A percentile compares a stretch with the other conserved stretches of the same genome.
Evolutionary conservation across 2,113 vertebrate species (phyloP).

Genomic region (Halichoerus grypus): DNA sequence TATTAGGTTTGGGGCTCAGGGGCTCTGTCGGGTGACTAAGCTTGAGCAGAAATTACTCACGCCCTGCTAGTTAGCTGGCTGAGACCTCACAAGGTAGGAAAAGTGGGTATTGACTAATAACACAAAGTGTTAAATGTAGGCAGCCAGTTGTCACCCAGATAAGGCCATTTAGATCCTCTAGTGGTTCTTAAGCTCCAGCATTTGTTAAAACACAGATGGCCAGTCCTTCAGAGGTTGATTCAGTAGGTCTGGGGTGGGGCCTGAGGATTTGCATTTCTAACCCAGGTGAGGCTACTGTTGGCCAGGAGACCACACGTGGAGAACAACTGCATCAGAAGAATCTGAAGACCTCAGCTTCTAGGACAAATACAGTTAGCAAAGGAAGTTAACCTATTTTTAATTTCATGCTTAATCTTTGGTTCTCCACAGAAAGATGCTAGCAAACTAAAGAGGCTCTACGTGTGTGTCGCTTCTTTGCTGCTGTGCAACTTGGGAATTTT

Average conservation of each 20-base stretch:
- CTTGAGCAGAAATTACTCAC: not conserved
- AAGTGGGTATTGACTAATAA: not conserved
- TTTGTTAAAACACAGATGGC: not conserved
- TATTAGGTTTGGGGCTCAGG: not conserved
- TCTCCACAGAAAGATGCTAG: not conserved
- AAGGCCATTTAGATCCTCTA: not conserved
- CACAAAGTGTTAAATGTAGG: not conserved
- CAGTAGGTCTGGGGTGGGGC: not conserved
- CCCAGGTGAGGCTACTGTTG: not conserved
- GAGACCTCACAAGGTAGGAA: not conserved
- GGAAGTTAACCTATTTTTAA: not conserved
- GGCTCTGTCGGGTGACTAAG: not conserved
- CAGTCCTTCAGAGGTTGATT: not conserved
- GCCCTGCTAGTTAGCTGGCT: not conserved
- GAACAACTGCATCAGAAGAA: not conserved
- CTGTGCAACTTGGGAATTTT: conserved; percentile 48
- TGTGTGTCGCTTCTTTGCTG: conserved; percentile 49
- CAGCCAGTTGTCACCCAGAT: not conserved
- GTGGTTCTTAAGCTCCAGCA: not conserved
- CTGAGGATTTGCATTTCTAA: not conserved
- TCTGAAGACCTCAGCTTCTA: not conserved
- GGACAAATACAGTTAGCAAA: not conserved
- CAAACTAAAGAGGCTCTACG: not conserved
- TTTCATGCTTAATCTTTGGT: not conserved
- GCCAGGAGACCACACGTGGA: not conserved